Conservation (phyloP, 2,888 invertebrate species). For the Volucella zonaria region DNA sequence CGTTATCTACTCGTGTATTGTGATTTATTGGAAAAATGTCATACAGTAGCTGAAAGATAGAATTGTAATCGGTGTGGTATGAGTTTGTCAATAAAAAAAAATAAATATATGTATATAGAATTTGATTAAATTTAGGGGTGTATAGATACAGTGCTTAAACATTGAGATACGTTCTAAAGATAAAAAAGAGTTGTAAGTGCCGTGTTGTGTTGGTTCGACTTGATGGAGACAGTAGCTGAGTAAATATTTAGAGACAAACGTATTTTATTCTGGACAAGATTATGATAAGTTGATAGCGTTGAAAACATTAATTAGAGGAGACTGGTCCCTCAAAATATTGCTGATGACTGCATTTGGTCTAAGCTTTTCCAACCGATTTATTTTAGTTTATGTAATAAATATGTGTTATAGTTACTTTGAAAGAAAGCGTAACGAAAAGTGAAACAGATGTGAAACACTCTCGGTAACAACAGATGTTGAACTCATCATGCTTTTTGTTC, state of each 20-base stretch:
- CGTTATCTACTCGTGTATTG: constrained; percentile 26
- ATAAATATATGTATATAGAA: neutral
- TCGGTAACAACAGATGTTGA: no score
- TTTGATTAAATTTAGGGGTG: constrained; percentile 39
- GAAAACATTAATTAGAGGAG: no score
- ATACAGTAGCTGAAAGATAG: constrained; percentile 39
- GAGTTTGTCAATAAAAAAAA: constrained; percentile 36
- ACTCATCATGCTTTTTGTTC: no score
- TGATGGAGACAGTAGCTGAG: constrained; percentile 40
- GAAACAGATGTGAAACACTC: no score
- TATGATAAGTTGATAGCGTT: constrained; percentile 2
- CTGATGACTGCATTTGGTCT: neutral
- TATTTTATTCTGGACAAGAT: constrained; percentile 42
- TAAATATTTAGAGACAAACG: constrained; percentile 48
- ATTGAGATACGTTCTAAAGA: constrained; percentile 35
- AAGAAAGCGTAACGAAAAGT: no score
- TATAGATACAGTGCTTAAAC: constrained; percentile 23
- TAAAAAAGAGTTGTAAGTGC: constrained; percentile 6
- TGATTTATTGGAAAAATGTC: constrained; percentile 54
- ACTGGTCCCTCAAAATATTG: no score
- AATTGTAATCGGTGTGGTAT: constrained; percentile 44
- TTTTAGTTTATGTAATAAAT: neutral
- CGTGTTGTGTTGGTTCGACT: constrained; percentile 20
- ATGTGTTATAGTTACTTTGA: no score
- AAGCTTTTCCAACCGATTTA: neutral